Evolutionary conservation across 2,888 invertebrate species (phyloP).

Genomic region (Gari tellinella): DNA sequence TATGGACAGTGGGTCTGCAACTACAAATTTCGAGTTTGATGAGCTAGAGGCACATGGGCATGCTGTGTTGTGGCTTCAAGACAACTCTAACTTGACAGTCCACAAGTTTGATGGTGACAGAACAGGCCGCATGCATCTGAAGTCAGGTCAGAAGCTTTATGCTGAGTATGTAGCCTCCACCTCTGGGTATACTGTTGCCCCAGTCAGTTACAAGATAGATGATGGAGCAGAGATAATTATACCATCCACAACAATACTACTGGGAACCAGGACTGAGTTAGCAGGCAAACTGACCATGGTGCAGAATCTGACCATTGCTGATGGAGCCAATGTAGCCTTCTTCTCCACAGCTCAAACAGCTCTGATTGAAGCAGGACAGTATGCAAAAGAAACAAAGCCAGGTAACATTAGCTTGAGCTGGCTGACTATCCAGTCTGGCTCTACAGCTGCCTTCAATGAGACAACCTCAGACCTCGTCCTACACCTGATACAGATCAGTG

Average conservation of each 20-base stretch:
- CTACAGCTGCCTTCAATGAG: conserved; percentile 60
- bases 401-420: conserved; percentile 70
- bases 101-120: conserved; percentile 75
- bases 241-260: conserved; percentile 68
- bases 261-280: conserved; percentile 70
- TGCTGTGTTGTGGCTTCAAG: conserved; percentile 67
- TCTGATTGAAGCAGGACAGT: conserved; percentile 65
- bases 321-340: conserved; percentile 66
- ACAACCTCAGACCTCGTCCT: conserved; percentile 57
- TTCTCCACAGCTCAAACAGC: conserved; percentile 73
- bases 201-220: conserved; percentile 73
- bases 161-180: conserved; percentile 70
- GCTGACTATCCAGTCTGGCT: conserved; percentile 71
- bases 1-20: conserved; percentile 52
- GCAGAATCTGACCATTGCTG: conserved; percentile 74
- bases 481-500: conserved; percentile 58
- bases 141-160: conserved; percentile 61
- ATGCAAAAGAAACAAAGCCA: conserved; percentile 62
- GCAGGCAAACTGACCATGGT: conserved; percentile 70
- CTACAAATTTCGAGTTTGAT: conserved; percentile 63
- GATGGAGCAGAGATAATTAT: conserved; percentile 62
- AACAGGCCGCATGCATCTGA: conserved; percentile 71
- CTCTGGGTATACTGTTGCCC: conserved; percentile 74
- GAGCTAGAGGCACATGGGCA: conserved; percentile 69
- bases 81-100: conserved; percentile 62